Base-by-base conservation (phyloP, 2,797 vertebrate species). In the Hipposideros larvatus region DNA sequence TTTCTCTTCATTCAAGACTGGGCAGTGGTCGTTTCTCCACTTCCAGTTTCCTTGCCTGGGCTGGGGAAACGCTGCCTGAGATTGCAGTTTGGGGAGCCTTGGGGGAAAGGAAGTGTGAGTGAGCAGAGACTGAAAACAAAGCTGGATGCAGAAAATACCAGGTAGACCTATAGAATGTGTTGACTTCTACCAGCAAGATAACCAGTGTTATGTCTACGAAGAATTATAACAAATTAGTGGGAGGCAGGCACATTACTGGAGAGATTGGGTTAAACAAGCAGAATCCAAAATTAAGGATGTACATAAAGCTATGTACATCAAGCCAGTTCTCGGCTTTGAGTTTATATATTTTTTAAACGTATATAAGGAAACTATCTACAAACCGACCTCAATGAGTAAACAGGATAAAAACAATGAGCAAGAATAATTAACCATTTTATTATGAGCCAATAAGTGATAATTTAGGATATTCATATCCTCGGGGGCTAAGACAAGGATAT, bases 241-340 rank as follows among this genome's bases (percentile, higher is more conserved):
- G 90, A 89, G 63, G 31, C 77, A 84, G n/a, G 63, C 74, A 55
- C 2, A 9, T 59, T 82, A 24, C 70, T 79, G 57, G 94, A 92
- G 28, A 80, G 61, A 68, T 11, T 48, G 66, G 74, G 37, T 68
- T 91, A 53, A 90, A 83, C 24, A 88, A 80, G 13, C 63, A 86
- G 61, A 84, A 91, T 61, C 90, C 53, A 87, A 53, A 95, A 95
- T 63, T 83, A 71, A 89, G 46, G 53, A n/a, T 65, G 34, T 55
- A 59, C 8, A 18, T 63, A 61, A 92, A 51, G n/a, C 65, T 86
- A 31, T 70, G n/a, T 61, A 55, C 5, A 37, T 46, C 14, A 77
- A 63, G n/a, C 86, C 53, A 71, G 43, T 87, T 91, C 63, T 97
- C 83, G 57, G 74, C 34, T 68, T 89, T 53, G 37, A 91, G 31